Evolutionary conservation across 2,797 vertebrate species (phyloP).

Genomic region (Allobates femoralis): DNA sequence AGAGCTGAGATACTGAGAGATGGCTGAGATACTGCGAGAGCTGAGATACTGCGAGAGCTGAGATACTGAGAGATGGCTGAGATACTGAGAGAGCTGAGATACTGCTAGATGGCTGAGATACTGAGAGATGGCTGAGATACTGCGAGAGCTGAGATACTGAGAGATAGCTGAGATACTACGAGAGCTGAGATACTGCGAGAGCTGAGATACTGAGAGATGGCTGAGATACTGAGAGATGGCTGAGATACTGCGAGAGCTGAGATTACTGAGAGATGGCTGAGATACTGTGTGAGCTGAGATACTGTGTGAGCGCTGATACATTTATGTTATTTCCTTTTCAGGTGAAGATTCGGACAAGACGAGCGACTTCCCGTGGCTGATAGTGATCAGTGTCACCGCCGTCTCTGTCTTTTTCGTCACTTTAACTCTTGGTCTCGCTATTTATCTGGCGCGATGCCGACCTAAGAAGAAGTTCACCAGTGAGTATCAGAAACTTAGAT

Average conservation of each 20-base stretch:
- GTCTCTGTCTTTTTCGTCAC: not conserved
- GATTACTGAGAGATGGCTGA: not conserved
- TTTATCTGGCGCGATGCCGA: slow-evolving; percentile 44
- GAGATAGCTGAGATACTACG: no score
- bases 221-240: not conserved
- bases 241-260: not conserved
- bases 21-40: not conserved
- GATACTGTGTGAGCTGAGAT: not conserved
- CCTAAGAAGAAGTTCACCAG: slow-evolving; percentile 56
- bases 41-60: not conserved
- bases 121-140: not conserved
- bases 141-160: not conserved
- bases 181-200: no score
- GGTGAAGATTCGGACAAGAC: not conserved
- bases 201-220: no score
- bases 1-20: not conserved
- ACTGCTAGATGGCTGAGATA: not conserved
- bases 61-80: not conserved
- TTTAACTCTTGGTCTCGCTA: not conserved
- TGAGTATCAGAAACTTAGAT: not conserved
- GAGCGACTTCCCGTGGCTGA: slow-evolving; percentile 17
- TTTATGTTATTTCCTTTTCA: not conserved
- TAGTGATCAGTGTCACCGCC: not conserved
- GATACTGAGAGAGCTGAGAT: slow-evolving; percentile 50
- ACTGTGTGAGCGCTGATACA: not conserved